phyloP scores from a whole-genome alignment of 53 echinoderm and acorn worm species.

The Patiria pectinifera region DNA sequence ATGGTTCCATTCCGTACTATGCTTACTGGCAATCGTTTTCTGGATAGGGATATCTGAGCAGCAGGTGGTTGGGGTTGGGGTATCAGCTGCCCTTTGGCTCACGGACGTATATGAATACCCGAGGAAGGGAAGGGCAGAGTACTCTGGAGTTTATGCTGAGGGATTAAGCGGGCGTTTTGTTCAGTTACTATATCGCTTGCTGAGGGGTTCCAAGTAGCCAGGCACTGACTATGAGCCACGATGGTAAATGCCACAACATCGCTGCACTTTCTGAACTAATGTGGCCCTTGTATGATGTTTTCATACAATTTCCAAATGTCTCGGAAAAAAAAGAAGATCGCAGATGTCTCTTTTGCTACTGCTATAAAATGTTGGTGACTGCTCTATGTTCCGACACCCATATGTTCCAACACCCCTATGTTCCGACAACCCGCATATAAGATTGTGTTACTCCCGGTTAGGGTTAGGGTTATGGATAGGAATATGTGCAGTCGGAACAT shows the following conservation, averaged over 20 bases:
- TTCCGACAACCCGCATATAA: no score
- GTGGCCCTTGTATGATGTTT: no score
- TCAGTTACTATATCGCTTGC: background rate
- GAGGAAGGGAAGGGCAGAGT: background rate
- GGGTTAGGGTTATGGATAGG: no score
- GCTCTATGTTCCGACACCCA: no score
- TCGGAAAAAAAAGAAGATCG: no score
- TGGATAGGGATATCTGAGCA: background rate
- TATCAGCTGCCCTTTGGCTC: background rate
- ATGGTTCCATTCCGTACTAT: background rate
- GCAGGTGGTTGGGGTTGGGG: constrained; percentile 8
- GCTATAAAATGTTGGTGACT: no score
- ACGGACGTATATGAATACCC: background rate
- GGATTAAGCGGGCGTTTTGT: constrained; percentile 8
- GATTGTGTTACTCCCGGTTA: no score
- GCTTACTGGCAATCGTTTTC: background rate
- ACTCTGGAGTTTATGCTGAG: background rate
- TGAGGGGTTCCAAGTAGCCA: background rate
- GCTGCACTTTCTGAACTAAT: background rate
- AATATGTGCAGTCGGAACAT: no score
- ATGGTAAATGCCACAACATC: background rate
- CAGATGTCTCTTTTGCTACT: no score
- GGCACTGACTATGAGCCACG: background rate
- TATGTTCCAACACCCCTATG: no score
- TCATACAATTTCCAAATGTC: no score